These are phyloP conservation scores for Colletes latitarsis DNA, from an alignment of 1,140 invertebrate genomes.

Conservation along the genomic window DNA sequence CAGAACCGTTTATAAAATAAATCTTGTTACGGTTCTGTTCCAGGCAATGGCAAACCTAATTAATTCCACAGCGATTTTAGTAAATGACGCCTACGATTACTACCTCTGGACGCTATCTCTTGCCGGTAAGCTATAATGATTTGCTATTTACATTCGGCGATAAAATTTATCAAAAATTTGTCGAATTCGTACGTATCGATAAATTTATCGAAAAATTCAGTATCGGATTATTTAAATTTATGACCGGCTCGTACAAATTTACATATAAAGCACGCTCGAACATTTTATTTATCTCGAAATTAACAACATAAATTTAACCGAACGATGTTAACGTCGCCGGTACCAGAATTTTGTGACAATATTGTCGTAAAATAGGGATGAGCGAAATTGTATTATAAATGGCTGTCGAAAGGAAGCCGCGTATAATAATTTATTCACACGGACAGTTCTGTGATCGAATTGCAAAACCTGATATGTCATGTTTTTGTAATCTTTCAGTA, in stretches of 20 bases:
- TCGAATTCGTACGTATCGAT: background rate
- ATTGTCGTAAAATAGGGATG: too few species aligned
- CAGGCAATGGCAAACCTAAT: slow-evolving; percentile 82
- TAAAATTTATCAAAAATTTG: too few species aligned
- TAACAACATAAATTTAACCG: background rate
- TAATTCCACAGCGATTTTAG: slow-evolving; percentile 84
- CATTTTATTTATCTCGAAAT: too few species aligned
- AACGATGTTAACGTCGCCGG: background rate
- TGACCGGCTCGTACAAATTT: too few species aligned
- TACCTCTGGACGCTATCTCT: slow-evolving; percentile 87
- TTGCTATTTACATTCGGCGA: background rate
- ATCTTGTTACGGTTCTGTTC: slow-evolving; percentile 39
- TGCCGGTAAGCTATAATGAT: slow-evolving; percentile 82
- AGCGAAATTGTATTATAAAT: too few species aligned
- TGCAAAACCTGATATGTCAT: too few species aligned
- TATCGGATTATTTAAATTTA: background rate
- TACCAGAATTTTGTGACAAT: too few species aligned
- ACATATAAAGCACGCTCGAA: too few species aligned
- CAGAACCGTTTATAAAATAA: background rate
- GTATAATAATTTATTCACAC: too few species aligned
- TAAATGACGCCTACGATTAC: slow-evolving; percentile 85
- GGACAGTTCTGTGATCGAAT: too few species aligned
- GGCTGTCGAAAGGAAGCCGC: too few species aligned
- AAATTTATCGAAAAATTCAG: background rate
- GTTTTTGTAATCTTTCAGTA: too few species aligned